phyloP scores from a whole-genome alignment of 2,888 invertebrate species.

The Pristionchus japonicus region DNA sequence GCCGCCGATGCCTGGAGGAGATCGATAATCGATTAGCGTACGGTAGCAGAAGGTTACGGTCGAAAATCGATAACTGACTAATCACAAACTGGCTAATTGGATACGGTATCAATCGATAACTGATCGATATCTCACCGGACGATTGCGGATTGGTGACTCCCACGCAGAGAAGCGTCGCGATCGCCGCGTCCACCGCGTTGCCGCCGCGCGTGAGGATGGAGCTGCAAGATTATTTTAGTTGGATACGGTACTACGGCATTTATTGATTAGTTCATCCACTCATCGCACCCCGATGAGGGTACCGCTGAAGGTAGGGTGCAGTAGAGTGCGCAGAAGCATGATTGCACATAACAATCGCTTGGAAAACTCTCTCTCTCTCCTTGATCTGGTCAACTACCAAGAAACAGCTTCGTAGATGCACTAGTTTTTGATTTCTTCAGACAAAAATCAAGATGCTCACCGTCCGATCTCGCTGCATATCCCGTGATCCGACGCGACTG shows the following conservation, averaged over 20 bases:
- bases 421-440: no score
- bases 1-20: neutral
- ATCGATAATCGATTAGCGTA: conserved; percentile 73
- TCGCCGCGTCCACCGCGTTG: conserved; percentile 86
- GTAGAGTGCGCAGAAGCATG: neutral
- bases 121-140: conserved; percentile 91
- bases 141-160: conserved; percentile 87
- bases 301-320: no score
- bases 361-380: neutral
- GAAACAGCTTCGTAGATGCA: no score
- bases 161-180: conserved; percentile 88
- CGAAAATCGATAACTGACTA: conserved; percentile 67
- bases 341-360: no score
- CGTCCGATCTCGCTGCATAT: conserved; percentile 60
- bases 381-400: neutral
- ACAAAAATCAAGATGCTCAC: neutral
- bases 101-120: conserved; percentile 76
- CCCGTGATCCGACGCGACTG: conserved; percentile 69
- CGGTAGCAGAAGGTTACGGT: no score
- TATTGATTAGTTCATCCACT: neutral
- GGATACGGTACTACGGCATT: neutral
- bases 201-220: conserved; percentile 75
- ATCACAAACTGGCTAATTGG: no score
- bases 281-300: no score
- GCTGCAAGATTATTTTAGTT: conserved; percentile 75